These are phyloP conservation scores for Marasmarcha lunaedactyla DNA, from an alignment of 2,888 invertebrate genomes.

Conservation along the genomic window DNA sequence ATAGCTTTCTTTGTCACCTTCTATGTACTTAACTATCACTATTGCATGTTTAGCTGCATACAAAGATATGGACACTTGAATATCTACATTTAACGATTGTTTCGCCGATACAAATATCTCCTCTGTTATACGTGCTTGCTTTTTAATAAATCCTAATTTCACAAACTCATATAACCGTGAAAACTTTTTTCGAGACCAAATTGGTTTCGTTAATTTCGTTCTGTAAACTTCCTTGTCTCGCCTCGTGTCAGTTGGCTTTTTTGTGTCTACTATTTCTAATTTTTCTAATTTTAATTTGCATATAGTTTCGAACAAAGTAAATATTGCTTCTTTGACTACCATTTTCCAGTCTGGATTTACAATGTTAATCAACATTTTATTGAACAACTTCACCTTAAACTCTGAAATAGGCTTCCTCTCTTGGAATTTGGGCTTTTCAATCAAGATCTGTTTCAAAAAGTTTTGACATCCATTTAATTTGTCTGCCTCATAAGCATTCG, in stretches of 20 bases:
- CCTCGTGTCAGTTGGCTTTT: constrained; percentile 7
- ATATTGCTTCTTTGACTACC: constrained; percentile 22
- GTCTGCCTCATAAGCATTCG: constrained; percentile 28
- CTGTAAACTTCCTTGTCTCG: constrained; percentile 28
- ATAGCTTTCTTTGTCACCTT: constrained; percentile 27
- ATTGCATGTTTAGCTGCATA: constrained; percentile 21
- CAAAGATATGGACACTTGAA: constrained; percentile 28
- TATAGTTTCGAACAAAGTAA: constrained; percentile 31
- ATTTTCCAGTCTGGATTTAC: constrained; percentile 32
- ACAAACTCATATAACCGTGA: constrained; percentile 16
- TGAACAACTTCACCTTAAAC: constrained; percentile 27
- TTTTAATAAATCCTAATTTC: constrained; percentile 23
- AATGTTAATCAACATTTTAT: constrained; percentile 24
- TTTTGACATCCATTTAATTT: constrained; percentile 20
- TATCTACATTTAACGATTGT: constrained; percentile 21
- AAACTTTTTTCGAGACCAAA: constrained; percentile 39
- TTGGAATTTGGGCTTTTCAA: constrained; percentile 29
- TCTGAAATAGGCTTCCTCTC: constrained; percentile 22
- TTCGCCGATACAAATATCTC: constrained; percentile 26
- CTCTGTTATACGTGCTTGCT: constrained; percentile 30
- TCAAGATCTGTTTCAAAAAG: constrained; percentile 30
- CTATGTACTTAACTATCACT: constrained; percentile 18
- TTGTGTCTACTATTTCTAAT: constrained; percentile 21
- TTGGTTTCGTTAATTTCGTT: constrained; percentile 22
- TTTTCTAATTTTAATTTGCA: constrained; percentile 27